Conservation (phyloP, 1,140 invertebrate species). For the Drosophila tristis region DNA sequence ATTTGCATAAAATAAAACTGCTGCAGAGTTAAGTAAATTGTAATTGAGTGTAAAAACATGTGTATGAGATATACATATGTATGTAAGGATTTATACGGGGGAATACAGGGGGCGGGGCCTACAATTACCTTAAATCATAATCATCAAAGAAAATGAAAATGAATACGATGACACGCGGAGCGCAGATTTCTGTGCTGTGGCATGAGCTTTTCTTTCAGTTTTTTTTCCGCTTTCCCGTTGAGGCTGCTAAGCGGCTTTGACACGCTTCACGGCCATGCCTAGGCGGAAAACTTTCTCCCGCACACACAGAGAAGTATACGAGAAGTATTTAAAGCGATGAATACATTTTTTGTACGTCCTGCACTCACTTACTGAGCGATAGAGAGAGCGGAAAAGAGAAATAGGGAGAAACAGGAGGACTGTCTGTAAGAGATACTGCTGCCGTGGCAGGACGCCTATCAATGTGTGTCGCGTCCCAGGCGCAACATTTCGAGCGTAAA, state of each 20-base stretch:
- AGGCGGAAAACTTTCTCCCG: constrained; percentile 43
- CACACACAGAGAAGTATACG: constrained; percentile 4
- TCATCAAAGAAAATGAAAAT: constrained; percentile 46
- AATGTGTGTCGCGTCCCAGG: constrained; percentile 56
- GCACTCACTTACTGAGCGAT: constrained; percentile 5
- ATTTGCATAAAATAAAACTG: constrained; percentile 43
- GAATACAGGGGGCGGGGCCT: constrained; percentile 7
- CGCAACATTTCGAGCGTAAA: constrained; percentile 76
- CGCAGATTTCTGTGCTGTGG: constrained; percentile 51
- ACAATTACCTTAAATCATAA: constrained; percentile 62
- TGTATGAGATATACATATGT: constrained; percentile 25
- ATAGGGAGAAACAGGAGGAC: not conserved
- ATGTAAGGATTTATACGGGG: not conserved
- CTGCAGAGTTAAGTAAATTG: constrained; percentile 36
- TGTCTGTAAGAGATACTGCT: not conserved
- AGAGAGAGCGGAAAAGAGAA: not conserved
- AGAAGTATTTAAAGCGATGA: constrained; percentile 46
- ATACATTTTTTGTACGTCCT: constrained; percentile 46
- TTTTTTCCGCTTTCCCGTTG: constrained; percentile 2
- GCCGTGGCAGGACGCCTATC: constrained; percentile 43
- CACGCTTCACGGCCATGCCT: constrained; percentile 20
- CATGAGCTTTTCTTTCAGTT: constrained; percentile 11
- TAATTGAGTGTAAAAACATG: constrained; percentile 54
- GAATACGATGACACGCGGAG: constrained; percentile 21
- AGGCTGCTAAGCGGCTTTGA: constrained; percentile 63